Base-by-base conservation (phyloP, 2,113 vertebrate species). In the Trachemys scripta region DNA sequence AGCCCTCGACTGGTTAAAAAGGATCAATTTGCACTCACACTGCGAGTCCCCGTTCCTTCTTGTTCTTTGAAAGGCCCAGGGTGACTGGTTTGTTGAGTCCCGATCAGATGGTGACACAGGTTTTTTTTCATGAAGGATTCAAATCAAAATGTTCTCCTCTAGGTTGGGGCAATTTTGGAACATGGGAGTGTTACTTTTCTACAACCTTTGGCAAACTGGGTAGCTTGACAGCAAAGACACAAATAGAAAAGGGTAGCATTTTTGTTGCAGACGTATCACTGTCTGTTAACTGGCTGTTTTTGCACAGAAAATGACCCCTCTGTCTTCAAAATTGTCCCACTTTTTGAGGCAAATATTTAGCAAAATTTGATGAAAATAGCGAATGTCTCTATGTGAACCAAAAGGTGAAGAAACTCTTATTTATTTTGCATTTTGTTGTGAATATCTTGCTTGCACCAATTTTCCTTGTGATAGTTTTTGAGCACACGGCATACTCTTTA, bases 301-400 rank as follows among this genome's bases (percentile, higher is more conserved):
- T 19, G 20, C 90, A 59, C 4, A 96, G 59, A 95, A 89, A 94
- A 87, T 87, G 8, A 69, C 35, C 31, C 4, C 59, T 65, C 57
- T 69, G 59, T 38, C 92, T 96, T 95, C 84, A 93, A 13, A 49
- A 69, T 38, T 11, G 87, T 90, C 92, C 93, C 51, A 56, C 45
- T 31, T 89, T 56, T 20, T 83, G 10, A 49, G 31, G n/a, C 89
- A n/a, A 81, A 3, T n/a, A 49, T 95, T 95, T 80, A 89, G 45
- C 14, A 8, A 2, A 42, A 82, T 80, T 53, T 57, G 42, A 49
- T 85, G 75, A 56, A 88, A 80, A 35, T 72, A 27, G 47, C 2
- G 89, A 16, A 87, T 10, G 5, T 42, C 65, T 92, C 35, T 78
- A 76, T 4, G 80, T 95, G 25, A 53, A 95, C 82, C 84, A n/a